Base-by-base conservation (phyloP, 2,888 invertebrate genomes). In the Nemotelus pantherinus region DNA sequence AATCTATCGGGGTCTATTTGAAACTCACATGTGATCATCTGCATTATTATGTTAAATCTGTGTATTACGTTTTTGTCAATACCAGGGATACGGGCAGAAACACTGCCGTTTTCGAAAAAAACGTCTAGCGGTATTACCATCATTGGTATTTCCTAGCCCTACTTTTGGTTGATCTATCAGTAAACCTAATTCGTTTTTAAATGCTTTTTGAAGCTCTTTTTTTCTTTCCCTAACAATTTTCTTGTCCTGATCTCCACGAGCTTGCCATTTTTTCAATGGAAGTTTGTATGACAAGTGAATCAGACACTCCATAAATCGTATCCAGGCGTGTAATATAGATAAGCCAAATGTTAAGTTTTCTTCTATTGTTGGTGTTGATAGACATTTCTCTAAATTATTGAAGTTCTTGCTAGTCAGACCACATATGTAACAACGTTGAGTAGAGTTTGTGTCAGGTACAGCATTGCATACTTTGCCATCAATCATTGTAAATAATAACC, bases 381-480 rank as follows among this genome's bases (percentile, higher is more conserved):
- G n/a, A n/a, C n/a, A n/a, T n/a, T n/a, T n/a, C n/a, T n/a, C n/a
- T n/a, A n/a, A n/a, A n/a, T n/a, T n/a, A n/a, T n/a, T n/a, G n/a
- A n/a, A n/a, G n/a, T n/a, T n/a, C n/a, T n/a, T n/a, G n/a, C n/a
- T n/a, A n/a, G n/a, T n/a, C n/a, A n/a, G 82, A 81, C 76, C 39
- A 43, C 83, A 84, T 63, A 84, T 83, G 76, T 84, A 84, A 76
- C 85, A 86, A 57, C 81, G 81, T 82, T 81, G 82, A n/a, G 83
- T 82, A 10, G 83, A 84, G 58, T 77, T 76, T 6, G 83, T 84
- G 45, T 82, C 79, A 45, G 83, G 83, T 2, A 81, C 81, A 71
- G 84, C 83, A 81, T 85, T 84, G 76, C 83, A 84, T 0, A 85
- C 83, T 79, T 85, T 85, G 2, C 80, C 83, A 77, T 84, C 84